These are phyloP conservation scores for Blastobasis adustella DNA, from an alignment of 2,888 invertebrate genomes.

Conservation along the genomic window DNA sequence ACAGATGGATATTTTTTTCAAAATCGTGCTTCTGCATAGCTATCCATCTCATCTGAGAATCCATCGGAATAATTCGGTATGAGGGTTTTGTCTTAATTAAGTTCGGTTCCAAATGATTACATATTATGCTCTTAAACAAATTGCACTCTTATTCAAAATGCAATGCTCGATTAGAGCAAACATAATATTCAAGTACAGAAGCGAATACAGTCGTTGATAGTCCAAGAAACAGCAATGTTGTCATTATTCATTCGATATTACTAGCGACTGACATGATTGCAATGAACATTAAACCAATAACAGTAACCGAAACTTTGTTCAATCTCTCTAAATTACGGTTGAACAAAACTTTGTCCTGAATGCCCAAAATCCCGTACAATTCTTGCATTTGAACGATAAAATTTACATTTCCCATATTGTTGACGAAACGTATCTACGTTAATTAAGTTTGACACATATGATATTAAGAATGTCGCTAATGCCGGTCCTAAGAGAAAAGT, in stretches of 20 bases:
- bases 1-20: conserved; percentile 27
- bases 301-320: conserved; percentile 18
- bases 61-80: conserved; percentile 15
- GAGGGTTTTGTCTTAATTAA: background rate
- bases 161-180: conserved; percentile 31
- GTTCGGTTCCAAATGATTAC: conserved; percentile 27
- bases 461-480: too few relatives aligned
- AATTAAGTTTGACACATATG: conserved; percentile 19
- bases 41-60: conserved; percentile 21
- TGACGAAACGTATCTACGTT: conserved; percentile 41
- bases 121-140: conserved; percentile 41
- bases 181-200: conserved; percentile 31
- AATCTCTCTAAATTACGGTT: conserved; percentile 19
- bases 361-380: conserved; percentile 40
- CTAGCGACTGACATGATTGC: conserved; percentile 11
- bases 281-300: conserved; percentile 12
- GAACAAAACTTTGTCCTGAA: conserved; percentile 28
- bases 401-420: conserved; percentile 29
- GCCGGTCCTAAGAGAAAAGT: too few relatives aligned
- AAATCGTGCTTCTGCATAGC: conserved; percentile 34
- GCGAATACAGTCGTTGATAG: conserved; percentile 19
- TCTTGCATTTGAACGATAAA: conserved; percentile 43
- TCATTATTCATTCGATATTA: conserved; percentile 6
- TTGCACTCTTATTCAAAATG: conserved; percentile 34
- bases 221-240: conserved; percentile 4